phyloP scores from a whole-genome alignment of 2,888 invertebrate species.

The Mesopsocus fuscifrons region DNA sequence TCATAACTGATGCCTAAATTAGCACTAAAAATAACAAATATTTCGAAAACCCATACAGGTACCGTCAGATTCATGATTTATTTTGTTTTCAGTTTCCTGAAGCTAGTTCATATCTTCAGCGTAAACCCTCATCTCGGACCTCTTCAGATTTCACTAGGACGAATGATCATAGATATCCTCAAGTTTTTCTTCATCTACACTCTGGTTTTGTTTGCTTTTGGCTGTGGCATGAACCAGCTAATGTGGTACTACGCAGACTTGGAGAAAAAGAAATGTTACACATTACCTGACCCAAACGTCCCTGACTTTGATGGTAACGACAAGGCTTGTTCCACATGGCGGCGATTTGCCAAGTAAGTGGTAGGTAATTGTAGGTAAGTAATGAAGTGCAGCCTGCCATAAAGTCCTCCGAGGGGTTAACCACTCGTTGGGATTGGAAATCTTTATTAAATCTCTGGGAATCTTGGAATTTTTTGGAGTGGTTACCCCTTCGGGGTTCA shows the following conservation, averaged over 20 bases:
- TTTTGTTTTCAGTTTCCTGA: constrained; percentile 69
- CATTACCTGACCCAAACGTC: constrained; percentile 40
- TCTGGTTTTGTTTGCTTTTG: constrained; percentile 83
- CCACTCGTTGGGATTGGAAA: too few species aligned
- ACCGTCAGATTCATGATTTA: too few species aligned
- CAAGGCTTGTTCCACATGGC: constrained; percentile 69
- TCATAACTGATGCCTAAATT: too few species aligned
- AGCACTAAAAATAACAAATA: too few species aligned
- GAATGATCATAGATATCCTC: constrained; percentile 86
- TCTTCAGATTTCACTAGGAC: constrained; percentile 77
- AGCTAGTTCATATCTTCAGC: constrained; percentile 91
- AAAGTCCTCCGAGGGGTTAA: too few species aligned
- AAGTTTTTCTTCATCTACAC: constrained; percentile 94
- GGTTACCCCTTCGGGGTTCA: too few species aligned
- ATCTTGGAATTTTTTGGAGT: too few species aligned
- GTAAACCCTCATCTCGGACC: constrained; percentile 94
- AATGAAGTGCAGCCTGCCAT: too few species aligned
- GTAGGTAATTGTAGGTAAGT: too few species aligned
- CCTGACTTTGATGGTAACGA: constrained; percentile 72
- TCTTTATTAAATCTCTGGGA: too few species aligned
- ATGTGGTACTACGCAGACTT: constrained; percentile 86
- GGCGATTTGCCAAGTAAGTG: constrained; percentile 68
- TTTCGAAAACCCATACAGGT: too few species aligned
- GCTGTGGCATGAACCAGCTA: constrained; percentile 84
- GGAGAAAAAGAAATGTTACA: constrained; percentile 72